These are phyloP conservation scores for Crypturellus tataupa DNA, from an alignment of 2,797 vertebrate species.

Conservation along the genomic window DNA sequence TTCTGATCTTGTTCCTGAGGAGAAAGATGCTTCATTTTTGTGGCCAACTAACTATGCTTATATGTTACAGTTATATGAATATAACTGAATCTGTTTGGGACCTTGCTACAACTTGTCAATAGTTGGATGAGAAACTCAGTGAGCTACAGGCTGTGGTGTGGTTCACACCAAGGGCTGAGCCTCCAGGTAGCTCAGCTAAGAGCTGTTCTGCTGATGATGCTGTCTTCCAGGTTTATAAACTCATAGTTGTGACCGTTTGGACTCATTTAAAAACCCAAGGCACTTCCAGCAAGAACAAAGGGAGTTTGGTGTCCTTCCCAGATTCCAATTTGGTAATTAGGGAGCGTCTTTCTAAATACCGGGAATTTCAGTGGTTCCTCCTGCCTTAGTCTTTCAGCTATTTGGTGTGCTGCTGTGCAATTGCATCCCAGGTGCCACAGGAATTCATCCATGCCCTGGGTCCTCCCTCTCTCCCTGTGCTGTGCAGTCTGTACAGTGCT, in stretches of 20 bases:
- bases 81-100: neutral
- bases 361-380: constrained; percentile 4
- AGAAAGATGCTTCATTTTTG: neutral
- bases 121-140: neutral
- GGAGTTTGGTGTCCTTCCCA: neutral
- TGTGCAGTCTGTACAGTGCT: neutral
- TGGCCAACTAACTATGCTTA: neutral
- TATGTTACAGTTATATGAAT: neutral
- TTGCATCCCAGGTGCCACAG: neutral
- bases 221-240: neutral
- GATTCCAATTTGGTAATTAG: constrained; percentile 24
- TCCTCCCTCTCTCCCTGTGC: neutral
- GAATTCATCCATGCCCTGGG: neutral
- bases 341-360: neutral
- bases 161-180: neutral
- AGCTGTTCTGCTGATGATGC: neutral
- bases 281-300: neutral
- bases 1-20: neutral
- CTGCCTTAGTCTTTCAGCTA: constrained; percentile 27
- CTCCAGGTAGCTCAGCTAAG: neutral
- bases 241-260: neutral
- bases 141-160: neutral
- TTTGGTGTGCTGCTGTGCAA: neutral
- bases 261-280: neutral
- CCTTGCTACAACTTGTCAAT: neutral